Conservation (phyloP, 2,797 vertebrate genomes). For the Anguilla marmorata region DNA sequence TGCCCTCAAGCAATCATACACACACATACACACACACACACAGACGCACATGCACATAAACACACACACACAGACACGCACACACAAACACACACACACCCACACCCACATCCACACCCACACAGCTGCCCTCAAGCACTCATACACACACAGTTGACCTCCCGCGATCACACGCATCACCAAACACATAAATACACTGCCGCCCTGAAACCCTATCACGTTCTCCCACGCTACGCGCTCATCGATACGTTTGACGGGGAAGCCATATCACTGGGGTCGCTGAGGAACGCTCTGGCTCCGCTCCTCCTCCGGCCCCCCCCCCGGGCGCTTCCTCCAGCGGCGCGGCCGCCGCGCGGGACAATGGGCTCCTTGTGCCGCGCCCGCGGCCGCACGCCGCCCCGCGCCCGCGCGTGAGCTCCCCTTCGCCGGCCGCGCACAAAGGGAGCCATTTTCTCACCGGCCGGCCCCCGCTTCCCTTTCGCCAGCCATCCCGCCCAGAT, state of each 20-base stretch:
- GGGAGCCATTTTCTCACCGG: slow-evolving; percentile 9
- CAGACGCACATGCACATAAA: background rate
- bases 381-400: background rate
- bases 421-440: slow-evolving; percentile 8
- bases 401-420: background rate
- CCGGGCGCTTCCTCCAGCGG: background rate
- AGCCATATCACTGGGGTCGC: background rate
- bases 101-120: background rate
- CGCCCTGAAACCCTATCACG: background rate
- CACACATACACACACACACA: background rate
- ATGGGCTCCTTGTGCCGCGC: background rate
- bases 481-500: background rate
- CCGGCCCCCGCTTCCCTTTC: background rate
- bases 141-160: background rate
- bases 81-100: background rate
- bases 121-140: background rate
- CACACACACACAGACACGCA: background rate
- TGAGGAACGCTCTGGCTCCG: background rate
- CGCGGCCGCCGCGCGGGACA: background rate
- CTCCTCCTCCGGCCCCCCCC: background rate
- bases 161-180: background rate
- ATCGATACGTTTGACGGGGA: background rate
- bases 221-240: background rate
- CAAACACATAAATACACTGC: background rate
- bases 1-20: background rate